A percentile compares a stretch with the other conserved stretches of the same genome.
Conservation (phyloP, 1,140 invertebrate genomes). For the Thaumatotibia leucotreta region DNA sequence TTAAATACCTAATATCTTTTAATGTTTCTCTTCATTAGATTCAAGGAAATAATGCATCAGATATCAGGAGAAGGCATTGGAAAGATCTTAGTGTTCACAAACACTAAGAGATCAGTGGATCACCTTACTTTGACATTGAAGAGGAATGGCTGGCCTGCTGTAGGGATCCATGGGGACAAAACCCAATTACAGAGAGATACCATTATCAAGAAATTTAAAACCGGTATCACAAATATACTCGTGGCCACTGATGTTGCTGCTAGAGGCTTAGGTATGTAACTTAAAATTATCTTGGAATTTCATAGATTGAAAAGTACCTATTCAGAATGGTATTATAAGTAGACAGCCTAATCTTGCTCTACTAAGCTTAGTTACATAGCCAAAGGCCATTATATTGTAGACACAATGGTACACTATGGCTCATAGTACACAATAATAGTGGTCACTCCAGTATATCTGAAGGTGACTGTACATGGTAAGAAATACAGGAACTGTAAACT, state of each 20-base stretch:
- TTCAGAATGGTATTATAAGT: too few relatives aligned
- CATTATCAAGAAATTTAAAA: slow-evolving; percentile 57
- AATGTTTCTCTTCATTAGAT: slow-evolving; percentile 59
- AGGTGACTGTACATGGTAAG: too few relatives aligned
- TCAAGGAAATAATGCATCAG: slow-evolving; percentile 83
- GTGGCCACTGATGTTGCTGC: slow-evolving; percentile 90
- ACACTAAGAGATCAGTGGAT: slow-evolving; percentile 92
- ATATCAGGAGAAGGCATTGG: slow-evolving; percentile 83
- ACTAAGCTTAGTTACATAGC: too few relatives aligned
- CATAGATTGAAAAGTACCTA: too few relatives aligned
- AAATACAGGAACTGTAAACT: too few relatives aligned
- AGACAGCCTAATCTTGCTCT: too few relatives aligned
- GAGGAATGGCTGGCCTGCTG: slow-evolving; percentile 81
- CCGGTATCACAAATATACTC: slow-evolving; percentile 72
- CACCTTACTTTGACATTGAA: slow-evolving; percentile 80
- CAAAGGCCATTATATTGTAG: too few relatives aligned
- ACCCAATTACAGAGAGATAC: slow-evolving; percentile 82
- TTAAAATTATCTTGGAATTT: too few relatives aligned
- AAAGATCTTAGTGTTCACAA: slow-evolving; percentile 90
- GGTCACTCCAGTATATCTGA: too few relatives aligned
- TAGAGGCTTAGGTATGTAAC: slow-evolving; percentile 82
- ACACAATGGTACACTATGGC: too few relatives aligned
- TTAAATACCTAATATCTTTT: not conserved
- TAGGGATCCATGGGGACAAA: slow-evolving; percentile 87
- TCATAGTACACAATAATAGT: too few relatives aligned